A percentile compares a stretch with the other conserved stretches of the same genome.
Evolutionary conservation across 2,113 vertebrate genomes (phyloP).

Genomic region (Centropus unirufus): DNA sequence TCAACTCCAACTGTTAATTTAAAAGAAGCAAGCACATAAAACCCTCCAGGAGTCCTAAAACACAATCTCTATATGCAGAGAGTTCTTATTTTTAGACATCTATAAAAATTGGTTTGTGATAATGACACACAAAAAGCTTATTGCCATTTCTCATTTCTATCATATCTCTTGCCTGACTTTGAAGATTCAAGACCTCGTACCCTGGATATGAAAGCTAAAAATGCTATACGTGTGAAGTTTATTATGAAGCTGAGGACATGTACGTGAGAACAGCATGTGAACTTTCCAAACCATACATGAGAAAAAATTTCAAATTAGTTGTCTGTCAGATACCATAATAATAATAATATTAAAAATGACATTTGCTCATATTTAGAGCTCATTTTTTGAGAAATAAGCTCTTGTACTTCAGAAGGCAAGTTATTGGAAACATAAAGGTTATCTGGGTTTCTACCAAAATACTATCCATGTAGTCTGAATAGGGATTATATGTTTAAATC

Average conservation of each 20-base stretch:
- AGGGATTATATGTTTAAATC: constrained; percentile 17
- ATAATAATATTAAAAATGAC: background rate
- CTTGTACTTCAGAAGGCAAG: background rate
- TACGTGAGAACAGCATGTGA: background rate
- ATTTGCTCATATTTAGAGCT: background rate
- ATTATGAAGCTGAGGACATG: background rate
- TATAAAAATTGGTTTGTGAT: background rate
- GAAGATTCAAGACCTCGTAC: background rate
- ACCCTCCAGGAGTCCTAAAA: constrained; percentile 36
- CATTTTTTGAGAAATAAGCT: background rate
- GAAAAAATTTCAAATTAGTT: background rate
- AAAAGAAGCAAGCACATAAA: constrained; percentile 33
- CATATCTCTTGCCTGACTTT: background rate
- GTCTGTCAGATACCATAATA: background rate
- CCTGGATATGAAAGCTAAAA: background rate
- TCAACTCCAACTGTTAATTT: constrained; percentile 51
- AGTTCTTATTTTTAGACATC: constrained; percentile 26
- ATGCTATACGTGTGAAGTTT: background rate
- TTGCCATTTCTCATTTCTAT: background rate
- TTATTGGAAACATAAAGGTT: background rate
- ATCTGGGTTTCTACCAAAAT: constrained; percentile 17
- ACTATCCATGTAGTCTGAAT: background rate
- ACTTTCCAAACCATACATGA: background rate
- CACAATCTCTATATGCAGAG: background rate
- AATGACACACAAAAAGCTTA: background rate